Base-by-base conservation (phyloP, 2,888 invertebrate species). In the Aethes cnicana region DNA sequence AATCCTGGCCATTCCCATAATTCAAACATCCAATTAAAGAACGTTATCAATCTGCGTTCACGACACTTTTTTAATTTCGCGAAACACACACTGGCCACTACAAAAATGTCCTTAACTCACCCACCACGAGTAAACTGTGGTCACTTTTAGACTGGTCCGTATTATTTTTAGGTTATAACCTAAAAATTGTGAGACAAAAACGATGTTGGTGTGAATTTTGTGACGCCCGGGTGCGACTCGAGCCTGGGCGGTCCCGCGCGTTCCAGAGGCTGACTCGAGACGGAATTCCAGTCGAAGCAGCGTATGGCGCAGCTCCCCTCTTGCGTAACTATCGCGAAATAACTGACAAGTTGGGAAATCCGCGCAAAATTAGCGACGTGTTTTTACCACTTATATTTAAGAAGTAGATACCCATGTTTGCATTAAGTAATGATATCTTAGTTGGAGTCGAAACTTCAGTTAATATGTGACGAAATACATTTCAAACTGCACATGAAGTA, bases 231-330 rank as follows among this genome's bases (percentile, higher is more conserved):
- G 66, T 56, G 68, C 72, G 71, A 56, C 63, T 63, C 55, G 63
- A 65, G 69, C 75, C 83, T 79, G 82, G 83, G 84, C 76, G 72
- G 75, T 78, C 69, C 68, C 72, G 57, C 78, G 75, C 77, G 80
- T 67, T 77, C 71, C 82, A 74, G 86, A 80, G 81, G 82, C 86
- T 81, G 86, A 79, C 71, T 85, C 83, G 67, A 68, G 72, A 69
- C 67, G 70, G 74, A 54, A 60, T 59, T 68, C 56, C 71, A 69
- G 72, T 85, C 72, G 88, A 81, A 86, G 85, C 84, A 81, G 62
- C 85, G 64, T 84, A 84, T 56, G 63, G 70, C 74, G 75, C 71
- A 59, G 68, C 74, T 77, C 78, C 80, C 81, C 85, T 83, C 86
- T 88, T 88, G 88, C 88, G 87, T 88, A 88, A 88, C 86, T 80